Evolutionary conservation across 1,140 invertebrate species (phyloP), one percentile per base, ranked within the genome.

Genomic region (Neodiprion fabricii): DNA sequence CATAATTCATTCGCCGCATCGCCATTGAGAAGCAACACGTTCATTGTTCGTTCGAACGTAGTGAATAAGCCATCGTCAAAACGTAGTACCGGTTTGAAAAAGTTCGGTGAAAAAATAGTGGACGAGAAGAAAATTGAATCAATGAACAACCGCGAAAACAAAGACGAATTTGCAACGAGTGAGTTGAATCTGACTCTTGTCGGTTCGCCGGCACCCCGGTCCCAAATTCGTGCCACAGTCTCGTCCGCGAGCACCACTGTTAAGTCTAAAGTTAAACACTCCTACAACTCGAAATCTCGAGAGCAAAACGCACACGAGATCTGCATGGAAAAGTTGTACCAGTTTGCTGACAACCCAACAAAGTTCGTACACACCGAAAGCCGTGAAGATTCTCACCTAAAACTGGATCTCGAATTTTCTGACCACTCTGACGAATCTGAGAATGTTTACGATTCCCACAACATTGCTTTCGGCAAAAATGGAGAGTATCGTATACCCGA

Each of bases 301-400:
- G 70, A 50, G 12, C 40, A 5, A 23, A 17, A 47, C 48, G 14
- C 11, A 40, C 40, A 47, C 17, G 40, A 47, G 7, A 47, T 17
- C 14, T 71, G 21, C 7, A 21, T 69, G 21, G 70, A 71, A 48
- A 50, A 71, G 14, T 48, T 71, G 40, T 71, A 50, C 48, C 23
- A 48, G 8, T 71, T 71, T 49, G 70, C 70, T 48, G 70, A 71
- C 48, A 50, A 71, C 21, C 70, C 70, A n/a, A 71, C 70, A 49
- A 71, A 71, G 28, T 67, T 72, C n/a, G 72, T 73, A 11, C 48
- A 49, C 40, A 7, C 53, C 11, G 66, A 23, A 68, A 48, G 67
- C 72, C 48, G 50, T 65, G 67, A 70, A 9, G 71, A 68, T 23
- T 40, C 50, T 49, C 53, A 17, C 11, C 70, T 66, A n/a, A 72